Evolutionary conservation across 2,888 invertebrate species (phyloP).

Genomic region (Leuctra nigra): DNA sequence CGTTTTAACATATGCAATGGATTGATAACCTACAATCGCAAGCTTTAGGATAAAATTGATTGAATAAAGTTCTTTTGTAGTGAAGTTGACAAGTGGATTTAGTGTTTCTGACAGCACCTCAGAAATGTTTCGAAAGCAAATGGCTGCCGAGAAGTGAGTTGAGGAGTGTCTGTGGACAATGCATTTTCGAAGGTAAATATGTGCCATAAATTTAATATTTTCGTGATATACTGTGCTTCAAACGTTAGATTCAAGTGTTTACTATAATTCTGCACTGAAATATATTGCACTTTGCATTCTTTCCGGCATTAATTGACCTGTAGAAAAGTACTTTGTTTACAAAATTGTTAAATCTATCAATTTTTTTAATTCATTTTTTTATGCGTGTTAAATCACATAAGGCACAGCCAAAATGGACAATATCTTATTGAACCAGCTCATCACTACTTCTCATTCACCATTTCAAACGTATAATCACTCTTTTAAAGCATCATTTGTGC

Average conservation of each 20-base stretch:
- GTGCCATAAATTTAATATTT: neutral
- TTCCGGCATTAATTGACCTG: too few relatives aligned
- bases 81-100: neutral
- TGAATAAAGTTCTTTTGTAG: neutral
- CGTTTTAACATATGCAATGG: too few relatives aligned
- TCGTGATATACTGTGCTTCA: neutral
- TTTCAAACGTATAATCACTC: neutral
- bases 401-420: constrained; percentile 2
- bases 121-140: constrained; percentile 13
- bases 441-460: neutral
- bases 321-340: constrained; percentile 17
- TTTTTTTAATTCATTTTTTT: constrained; percentile 15
- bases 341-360: constrained; percentile 12
- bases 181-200: constrained; percentile 13
- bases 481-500: neutral
- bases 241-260: too few relatives aligned
- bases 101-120: neutral
- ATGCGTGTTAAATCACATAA: neutral
- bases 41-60: neutral
- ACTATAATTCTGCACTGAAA: too few relatives aligned
- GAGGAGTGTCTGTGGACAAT: constrained; percentile 12
- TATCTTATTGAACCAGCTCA: too few relatives aligned
- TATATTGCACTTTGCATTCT: too few relatives aligned
- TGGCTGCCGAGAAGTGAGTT: constrained; percentile 3
- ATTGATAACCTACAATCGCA: too few relatives aligned